Evolutionary conservation across 2,113 vertebrate species (phyloP), one percentile per base, ranked within the genome.

Genomic region (Rhinopomastus cyanomelas): DNA sequence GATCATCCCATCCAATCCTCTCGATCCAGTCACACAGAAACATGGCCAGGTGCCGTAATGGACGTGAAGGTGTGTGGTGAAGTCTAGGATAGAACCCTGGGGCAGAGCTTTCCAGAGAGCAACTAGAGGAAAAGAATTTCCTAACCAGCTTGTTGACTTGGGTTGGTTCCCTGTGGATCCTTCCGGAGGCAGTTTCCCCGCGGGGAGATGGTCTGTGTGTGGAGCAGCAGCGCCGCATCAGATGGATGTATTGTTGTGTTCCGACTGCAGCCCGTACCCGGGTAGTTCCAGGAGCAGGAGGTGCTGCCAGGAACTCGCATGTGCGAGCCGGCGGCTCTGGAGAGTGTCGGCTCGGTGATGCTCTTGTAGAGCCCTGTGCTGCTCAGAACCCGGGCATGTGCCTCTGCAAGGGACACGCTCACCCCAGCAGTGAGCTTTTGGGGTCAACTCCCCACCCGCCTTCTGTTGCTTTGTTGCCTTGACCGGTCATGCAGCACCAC

Each of bases 361-460:
- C 17, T 81, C 21, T 62, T 65, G n/a, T 15, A 15, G 39, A 15
- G 39, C 39, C 39, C 39, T 42, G 39, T 27, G 8, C 68, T 49
- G 59, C 30, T 52, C 64, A 72, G 55, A 64, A 71, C 8, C 10
- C 25, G 20, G 2, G 3, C 4, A 6, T 1, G 0, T 25, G 42
- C 8, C 78, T 25, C 30, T 44, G 30, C 16, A 36, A 51, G 27
- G 22, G 15, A 19, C 32, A 8, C 12, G 4, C 26, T 83, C 30
- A 22, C 30, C 6, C 8, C 39, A 42, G 39, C 4, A 15, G 19
- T 25, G 37, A 64, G 29, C 27, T n/a, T n/a, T n/a, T n/a, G 39
- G 39, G 39, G 39, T 20, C 39, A 42, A 42, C 15, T 42, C 3
- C 36, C 2, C 12, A n/a, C 0, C 22, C 21, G 8, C 16, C n/a